phyloP scores from a whole-genome alignment of 1,140 invertebrate genomes.

The Trissolcus basalis region DNA sequence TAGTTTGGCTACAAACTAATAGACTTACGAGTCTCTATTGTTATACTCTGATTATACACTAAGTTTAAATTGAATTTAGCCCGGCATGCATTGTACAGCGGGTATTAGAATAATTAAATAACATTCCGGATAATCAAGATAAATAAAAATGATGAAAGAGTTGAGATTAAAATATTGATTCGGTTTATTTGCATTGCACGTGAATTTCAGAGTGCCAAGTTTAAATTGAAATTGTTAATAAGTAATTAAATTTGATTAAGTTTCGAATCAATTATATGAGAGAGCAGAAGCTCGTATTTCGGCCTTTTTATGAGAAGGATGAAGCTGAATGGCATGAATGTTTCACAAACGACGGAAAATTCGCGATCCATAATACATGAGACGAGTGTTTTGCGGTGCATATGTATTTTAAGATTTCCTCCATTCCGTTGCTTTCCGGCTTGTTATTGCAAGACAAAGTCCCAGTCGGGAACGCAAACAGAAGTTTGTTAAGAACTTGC shows the following conservation, averaged over 20 bases:
- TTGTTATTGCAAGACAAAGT: slow-evolving; percentile 44
- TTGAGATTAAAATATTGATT: too few species aligned
- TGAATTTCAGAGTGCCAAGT: too few species aligned
- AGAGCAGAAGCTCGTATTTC: too few species aligned
- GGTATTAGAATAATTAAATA: slow-evolving; percentile 30
- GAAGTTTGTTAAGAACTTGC: slow-evolving; percentile 47
- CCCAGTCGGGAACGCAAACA: slow-evolving; percentile 27
- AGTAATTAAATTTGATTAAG: too few species aligned
- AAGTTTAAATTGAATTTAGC: slow-evolving; percentile 45
- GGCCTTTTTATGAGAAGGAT: too few species aligned
- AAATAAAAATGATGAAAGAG: background rate
- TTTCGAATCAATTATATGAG: too few species aligned
- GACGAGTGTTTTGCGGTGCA: slow-evolving; percentile 29
- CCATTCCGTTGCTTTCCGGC: slow-evolving; percentile 5
- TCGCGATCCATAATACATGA: slow-evolving; percentile 37
- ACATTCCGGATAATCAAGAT: background rate
- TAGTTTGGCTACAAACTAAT: slow-evolving; percentile 5
- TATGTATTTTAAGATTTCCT: slow-evolving; percentile 37
- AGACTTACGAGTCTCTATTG: background rate
- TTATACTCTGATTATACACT: slow-evolving; percentile 28
- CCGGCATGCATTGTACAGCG: background rate
- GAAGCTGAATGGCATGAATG: slow-evolving; percentile 1
- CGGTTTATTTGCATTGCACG: too few species aligned
- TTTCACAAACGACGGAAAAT: slow-evolving; percentile 4
- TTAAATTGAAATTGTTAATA: too few species aligned